Evolutionary conservation across 2,888 invertebrate genomes (phyloP).

Genomic region (Meta bourneti): DNA sequence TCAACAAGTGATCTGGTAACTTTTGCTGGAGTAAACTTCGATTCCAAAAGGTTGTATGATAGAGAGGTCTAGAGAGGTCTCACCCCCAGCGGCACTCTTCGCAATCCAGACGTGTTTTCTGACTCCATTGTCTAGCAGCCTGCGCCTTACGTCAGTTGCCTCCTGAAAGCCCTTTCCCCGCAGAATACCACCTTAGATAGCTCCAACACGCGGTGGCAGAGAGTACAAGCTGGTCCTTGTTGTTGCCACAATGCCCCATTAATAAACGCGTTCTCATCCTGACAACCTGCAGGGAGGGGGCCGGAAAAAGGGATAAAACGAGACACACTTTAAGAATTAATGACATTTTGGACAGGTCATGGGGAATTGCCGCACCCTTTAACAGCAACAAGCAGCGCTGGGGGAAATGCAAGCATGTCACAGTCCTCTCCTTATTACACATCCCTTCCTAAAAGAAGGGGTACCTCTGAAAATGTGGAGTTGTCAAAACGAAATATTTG

Average conservation of each 20-base stretch:
- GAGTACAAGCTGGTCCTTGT: constrained; percentile 22
- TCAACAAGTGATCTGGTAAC: no score
- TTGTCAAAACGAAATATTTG: constrained; percentile 62
- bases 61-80: no score
- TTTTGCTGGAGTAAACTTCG: no score
- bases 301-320: constrained; percentile 29
- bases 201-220: constrained; percentile 49
- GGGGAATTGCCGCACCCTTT: constrained; percentile 40
- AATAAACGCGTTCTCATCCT: constrained; percentile 54
- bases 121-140: no score
- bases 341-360: constrained; percentile 73
- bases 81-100: no score
- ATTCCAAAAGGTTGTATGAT: no score
- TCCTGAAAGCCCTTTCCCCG: constrained; percentile 7
- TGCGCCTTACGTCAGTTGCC: neutral
- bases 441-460: constrained; percentile 9
- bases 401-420: constrained; percentile 23
- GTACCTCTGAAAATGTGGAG: neutral
- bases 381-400: constrained; percentile 16
- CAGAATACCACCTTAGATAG: constrained; percentile 16
- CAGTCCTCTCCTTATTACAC: constrained; percentile 8
- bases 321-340: constrained; percentile 73
- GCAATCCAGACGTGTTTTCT: no score
- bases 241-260: constrained; percentile 70
- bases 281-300: constrained; percentile 59